These are phyloP conservation scores for Pristionchus mayeri DNA, from an alignment of 2,888 invertebrate genomes.

Conservation along the genomic window DNA sequence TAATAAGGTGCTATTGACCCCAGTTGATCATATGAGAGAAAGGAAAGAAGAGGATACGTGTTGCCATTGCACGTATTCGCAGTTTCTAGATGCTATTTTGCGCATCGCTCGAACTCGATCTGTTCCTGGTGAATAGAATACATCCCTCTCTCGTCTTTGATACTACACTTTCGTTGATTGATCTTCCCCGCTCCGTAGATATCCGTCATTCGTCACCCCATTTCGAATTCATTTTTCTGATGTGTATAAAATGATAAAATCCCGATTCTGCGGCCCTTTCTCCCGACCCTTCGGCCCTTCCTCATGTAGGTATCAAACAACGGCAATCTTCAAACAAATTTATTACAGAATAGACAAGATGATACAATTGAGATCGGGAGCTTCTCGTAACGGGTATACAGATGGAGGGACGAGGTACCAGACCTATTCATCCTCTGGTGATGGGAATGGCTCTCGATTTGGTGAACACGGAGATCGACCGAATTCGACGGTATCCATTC, in stretches of 20 bases:
- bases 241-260: too few species aligned
- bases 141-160: too few species aligned
- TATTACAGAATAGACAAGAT: not conserved
- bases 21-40: not conserved
- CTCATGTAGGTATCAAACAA: not conserved
- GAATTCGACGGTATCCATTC: too few species aligned
- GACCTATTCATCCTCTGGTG: not conserved
- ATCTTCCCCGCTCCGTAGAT: too few species aligned
- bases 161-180: too few species aligned
- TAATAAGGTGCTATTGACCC: not conserved
- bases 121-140: too few species aligned
- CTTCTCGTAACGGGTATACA: slow-evolving; percentile 13
- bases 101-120: too few species aligned
- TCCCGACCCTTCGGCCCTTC: not conserved
- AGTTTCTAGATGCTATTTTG: too few species aligned
- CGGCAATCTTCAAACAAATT: not conserved
- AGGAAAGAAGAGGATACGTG: not conserved
- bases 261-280: not conserved
- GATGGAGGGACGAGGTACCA: not conserved
- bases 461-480: too few species aligned
- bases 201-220: too few species aligned
- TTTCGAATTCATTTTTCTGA: not conserved
- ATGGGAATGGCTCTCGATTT: slow-evolving; percentile 42
- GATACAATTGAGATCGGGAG: slow-evolving; percentile 6
- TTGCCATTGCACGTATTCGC: not conserved